phyloP scores from a whole-genome alignment of 64 coral and sea anemone species.

The Hydrozoanthus tunicans region DNA sequence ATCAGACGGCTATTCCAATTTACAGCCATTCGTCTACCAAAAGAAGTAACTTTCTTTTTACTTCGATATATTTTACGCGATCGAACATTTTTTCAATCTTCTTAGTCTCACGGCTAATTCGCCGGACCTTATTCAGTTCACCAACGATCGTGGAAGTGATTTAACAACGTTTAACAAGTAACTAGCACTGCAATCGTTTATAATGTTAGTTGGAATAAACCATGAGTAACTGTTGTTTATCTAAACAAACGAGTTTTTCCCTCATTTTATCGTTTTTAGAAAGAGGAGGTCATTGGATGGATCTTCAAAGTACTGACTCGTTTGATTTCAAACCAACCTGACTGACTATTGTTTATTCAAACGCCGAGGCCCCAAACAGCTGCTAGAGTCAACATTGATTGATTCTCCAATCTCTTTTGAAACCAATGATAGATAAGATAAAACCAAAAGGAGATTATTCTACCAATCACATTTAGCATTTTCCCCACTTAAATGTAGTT shows the following conservation, averaged over 20 bases:
- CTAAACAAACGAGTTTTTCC: background rate
- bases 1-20: background rate
- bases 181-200: too few relatives aligned
- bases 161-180: too few relatives aligned
- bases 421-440: slow-evolving; percentile 52
- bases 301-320: background rate
- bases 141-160: too few relatives aligned
- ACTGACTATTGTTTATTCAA: slow-evolving; percentile 26
- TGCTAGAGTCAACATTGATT: slow-evolving; percentile 23
- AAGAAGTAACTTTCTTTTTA: slow-evolving; percentile 2
- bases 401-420: slow-evolving; percentile 42
- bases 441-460: slow-evolving; percentile 40
- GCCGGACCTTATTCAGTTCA: too few relatives aligned
- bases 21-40: background rate
- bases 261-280: background rate
- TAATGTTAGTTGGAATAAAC: too few relatives aligned
- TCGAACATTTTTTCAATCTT: background rate
- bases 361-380: slow-evolving; percentile 6
- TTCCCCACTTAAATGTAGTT: slow-evolving; percentile 36
- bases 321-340: background rate
- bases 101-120: background rate
- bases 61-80: background rate
- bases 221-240: background rate
- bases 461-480: slow-evolving; percentile 40
- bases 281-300: background rate